Evolutionary conservation across 2,113 vertebrate species (phyloP).

Genomic region (Tretioscincus oriximinensis): DNA sequence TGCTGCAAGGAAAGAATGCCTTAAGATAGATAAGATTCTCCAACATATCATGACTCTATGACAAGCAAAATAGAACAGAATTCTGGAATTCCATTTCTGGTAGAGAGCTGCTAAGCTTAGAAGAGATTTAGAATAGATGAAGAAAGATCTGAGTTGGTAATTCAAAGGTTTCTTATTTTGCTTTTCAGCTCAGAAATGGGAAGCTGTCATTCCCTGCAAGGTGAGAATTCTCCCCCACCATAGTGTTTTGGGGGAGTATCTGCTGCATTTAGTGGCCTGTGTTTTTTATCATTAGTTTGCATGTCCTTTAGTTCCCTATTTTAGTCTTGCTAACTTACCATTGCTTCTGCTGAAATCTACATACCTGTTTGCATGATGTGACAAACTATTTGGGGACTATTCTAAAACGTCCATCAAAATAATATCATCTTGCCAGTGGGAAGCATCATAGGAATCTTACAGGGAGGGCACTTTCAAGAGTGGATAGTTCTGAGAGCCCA

Average conservation of each 20-base stretch:
- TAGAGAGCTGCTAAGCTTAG: neutral
- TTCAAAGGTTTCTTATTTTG: constrained; percentile 20
- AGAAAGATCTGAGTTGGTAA: neutral
- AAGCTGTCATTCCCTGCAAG: constrained; percentile 45
- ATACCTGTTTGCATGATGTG: neutral
- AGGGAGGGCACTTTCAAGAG: too few relatives aligned
- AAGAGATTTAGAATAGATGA: neutral
- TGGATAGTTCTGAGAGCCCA: too few relatives aligned
- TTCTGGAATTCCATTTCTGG: neutral
- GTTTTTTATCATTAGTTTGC: neutral
- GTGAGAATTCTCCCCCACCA: constrained; percentile 56
- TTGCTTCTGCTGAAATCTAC: neutral
- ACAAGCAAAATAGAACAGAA: neutral
- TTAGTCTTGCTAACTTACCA: neutral
- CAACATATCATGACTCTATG: neutral
- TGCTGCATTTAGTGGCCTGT: neutral
- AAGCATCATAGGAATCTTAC: too few relatives aligned
- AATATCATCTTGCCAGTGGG: too few relatives aligned
- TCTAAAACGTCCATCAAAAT: neutral
- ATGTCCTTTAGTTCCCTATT: neutral
- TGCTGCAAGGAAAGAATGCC: neutral
- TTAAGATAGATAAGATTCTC: neutral
- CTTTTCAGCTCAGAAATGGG: constrained; percentile 61
- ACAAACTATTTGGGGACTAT: neutral
- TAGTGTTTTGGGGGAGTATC: neutral